Evolutionary conservation across 2,888 invertebrate species (phyloP), one percentile per base, ranked within the genome.

Genomic region (Meiosimyza platycephala): DNA sequence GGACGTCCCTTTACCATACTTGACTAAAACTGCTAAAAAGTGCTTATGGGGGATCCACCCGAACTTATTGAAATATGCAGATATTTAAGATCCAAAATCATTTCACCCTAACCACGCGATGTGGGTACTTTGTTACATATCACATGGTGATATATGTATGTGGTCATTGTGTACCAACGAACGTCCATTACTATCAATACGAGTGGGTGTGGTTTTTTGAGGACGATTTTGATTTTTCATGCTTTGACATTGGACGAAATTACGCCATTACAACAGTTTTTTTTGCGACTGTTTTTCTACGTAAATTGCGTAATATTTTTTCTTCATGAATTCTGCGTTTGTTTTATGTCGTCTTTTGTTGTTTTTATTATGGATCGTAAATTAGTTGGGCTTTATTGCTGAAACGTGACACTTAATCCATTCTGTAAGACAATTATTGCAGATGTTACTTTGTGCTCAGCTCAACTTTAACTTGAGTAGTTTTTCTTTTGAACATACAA

Each of bases 321-420:
- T n/a, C 40, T 40, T 28, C n/a, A 3, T 13, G n/a, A 16, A 6
- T 18, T 54, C 40, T 50, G 9, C 1, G 13, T 22, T 28, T 18
- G 48, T 51, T 64, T 48, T 22, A 50, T 11, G 11, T 50, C 18
- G 11, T 18, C 48, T 48, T 16, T 16, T 63, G 9, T 48, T 3
- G 9, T 33, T 50, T 28, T 64, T 64, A 64, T 51, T 47, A 51
- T 33, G 15, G 51, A 48, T 64, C 64, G 51, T 64, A 64, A 64
- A 64, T 64, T 64, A 64, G 51, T 64, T 51, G 64, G 64, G 18
- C 40, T 64, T 64, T 64, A 64, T 22, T 16, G 64, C 64, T 3
- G 51, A 40, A 15, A 64, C 64, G 64, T 64, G 64, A 64, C 64
- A 64, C 28, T 64, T 64, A 48, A 64, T 64, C 51, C 51, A 64